phyloP scores from a whole-genome alignment of 2,113 vertebrate genomes.

The Cariama cristata region DNA sequence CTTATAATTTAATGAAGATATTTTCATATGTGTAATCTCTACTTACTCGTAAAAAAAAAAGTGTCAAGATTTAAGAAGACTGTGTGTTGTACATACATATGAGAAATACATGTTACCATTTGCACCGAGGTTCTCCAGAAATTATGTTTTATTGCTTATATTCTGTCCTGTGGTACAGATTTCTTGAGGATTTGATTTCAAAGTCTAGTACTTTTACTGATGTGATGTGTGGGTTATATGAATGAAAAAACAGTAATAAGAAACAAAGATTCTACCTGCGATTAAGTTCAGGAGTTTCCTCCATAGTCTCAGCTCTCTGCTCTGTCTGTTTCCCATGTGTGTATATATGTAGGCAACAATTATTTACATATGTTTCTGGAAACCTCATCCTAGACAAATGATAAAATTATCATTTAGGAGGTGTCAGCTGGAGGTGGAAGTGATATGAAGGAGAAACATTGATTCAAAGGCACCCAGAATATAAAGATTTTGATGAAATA shows the following conservation, averaged over 20 bases:
- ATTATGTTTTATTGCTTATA: background rate
- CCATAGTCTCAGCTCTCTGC: background rate
- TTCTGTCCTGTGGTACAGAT: background rate
- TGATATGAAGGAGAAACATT: background rate
- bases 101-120: background rate
- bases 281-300: background rate
- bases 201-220: background rate
- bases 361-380: background rate
- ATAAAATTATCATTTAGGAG: background rate
- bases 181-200: background rate
- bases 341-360: background rate
- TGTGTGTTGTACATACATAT: background rate
- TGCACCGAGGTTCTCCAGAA: background rate
- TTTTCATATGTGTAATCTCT: background rate
- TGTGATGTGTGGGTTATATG: accelerated
- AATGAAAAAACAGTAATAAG: background rate
- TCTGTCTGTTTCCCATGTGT: background rate
- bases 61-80: background rate
- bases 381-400: background rate
- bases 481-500: background rate
- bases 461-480: background rate
- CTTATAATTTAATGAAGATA: background rate
- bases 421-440: background rate
- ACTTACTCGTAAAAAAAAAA: background rate
- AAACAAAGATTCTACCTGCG: background rate